These are phyloP conservation scores for Tanytarsus gracilentus DNA, from an alignment of 2,888 invertebrate species.

Conservation along the genomic window DNA sequence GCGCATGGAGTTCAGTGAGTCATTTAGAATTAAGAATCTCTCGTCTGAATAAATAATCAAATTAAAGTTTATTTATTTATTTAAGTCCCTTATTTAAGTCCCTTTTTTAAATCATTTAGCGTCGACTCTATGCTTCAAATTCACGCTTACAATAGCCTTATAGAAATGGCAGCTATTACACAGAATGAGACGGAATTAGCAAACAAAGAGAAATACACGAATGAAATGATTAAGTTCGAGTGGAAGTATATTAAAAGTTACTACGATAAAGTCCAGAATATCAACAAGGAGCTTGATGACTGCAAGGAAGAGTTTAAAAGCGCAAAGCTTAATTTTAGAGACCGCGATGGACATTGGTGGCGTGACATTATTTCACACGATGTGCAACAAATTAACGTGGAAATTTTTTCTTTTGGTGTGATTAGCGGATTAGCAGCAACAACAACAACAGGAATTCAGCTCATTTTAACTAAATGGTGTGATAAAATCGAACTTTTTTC, in stretches of 20 bases:
- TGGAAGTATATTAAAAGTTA: constrained; percentile 47
- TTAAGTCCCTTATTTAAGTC: constrained; percentile 6
- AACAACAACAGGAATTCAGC: constrained; percentile 31
- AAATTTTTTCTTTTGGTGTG: not conserved
- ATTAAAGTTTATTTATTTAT: not conserved
- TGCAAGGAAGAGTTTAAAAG: not conserved
- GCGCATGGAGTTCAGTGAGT: constrained; percentile 36
- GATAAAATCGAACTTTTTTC: constrained; percentile 32
- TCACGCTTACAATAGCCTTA: constrained; percentile 58
- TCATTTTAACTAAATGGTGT: constrained; percentile 36
- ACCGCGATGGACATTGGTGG: constrained; percentile 14
- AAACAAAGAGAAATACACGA: constrained; percentile 22
- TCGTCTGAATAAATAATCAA: too few relatives aligned
- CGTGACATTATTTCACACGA: constrained; percentile 8
- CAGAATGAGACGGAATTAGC: not conserved
- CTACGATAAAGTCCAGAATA: constrained; percentile 30
- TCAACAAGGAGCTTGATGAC: not conserved
- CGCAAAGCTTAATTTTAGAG: not conserved
- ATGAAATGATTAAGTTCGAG: constrained; percentile 48
- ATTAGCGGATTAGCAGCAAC: not conserved
- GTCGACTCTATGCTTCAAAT: constrained; percentile 58
- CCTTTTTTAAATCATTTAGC: constrained; percentile 36
- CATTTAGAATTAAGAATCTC: too few relatives aligned
- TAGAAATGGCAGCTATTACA: constrained; percentile 38
- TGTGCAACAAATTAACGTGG: not conserved